Conservation (phyloP, 2,797 vertebrate genomes). For the Bradypus variegatus region DNA sequence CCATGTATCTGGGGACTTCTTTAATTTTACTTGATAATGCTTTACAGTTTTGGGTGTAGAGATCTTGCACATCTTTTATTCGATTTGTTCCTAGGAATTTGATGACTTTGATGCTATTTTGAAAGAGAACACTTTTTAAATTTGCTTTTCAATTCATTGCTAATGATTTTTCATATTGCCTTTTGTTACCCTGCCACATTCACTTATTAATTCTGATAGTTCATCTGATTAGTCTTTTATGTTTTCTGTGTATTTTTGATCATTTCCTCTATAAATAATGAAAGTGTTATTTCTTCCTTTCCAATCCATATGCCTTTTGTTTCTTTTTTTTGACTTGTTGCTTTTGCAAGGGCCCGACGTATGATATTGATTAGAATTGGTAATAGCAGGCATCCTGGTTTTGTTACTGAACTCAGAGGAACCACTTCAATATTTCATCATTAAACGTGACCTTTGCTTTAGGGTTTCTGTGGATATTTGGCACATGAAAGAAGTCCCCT, state of each 20-base stretch:
- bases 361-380: background rate
- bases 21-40: background rate
- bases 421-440: background rate
- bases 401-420: background rate
- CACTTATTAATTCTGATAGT: background rate
- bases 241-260: conserved; percentile 25
- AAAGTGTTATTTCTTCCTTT: background rate
- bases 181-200: background rate
- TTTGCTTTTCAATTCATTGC: background rate
- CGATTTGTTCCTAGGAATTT: background rate
- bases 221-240: background rate
- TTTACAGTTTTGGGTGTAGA: background rate
- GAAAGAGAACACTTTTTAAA: background rate
- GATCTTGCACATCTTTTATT: background rate
- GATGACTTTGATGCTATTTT: background rate
- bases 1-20: background rate
- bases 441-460: background rate
- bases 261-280: background rate
- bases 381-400: background rate
- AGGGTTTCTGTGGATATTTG: background rate
- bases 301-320: background rate
- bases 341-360: background rate
- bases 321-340: background rate
- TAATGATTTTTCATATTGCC: background rate
- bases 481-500: background rate